A percentile compares a stretch with the other conserved stretches of the same genome.
phyloP scores from a whole-genome alignment of 2,888 invertebrate species.

The Cataglyphis rosenhaueri region DNA sequence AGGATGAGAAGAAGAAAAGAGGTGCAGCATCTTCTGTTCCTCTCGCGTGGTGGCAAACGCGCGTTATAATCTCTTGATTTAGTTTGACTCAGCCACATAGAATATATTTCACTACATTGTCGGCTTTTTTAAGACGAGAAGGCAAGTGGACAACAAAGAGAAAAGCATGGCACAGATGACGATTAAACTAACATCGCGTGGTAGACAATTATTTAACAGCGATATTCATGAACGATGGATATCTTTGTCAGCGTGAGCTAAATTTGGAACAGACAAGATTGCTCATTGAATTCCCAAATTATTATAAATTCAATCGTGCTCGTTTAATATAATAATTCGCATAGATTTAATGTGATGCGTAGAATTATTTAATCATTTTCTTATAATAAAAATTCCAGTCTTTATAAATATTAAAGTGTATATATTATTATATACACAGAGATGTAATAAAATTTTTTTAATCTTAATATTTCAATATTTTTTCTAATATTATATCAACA shows the following conservation, averaged over 20 bases:
- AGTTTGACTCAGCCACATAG: constrained; percentile 69
- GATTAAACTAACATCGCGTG: constrained; percentile 54
- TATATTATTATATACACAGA: too few relatives aligned
- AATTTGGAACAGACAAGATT: constrained; percentile 60
- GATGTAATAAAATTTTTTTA: neutral
- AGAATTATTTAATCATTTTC: neutral
- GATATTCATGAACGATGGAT: constrained; percentile 64
- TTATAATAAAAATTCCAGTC: neutral
- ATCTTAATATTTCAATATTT: neutral
- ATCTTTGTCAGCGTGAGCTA: constrained; percentile 68
- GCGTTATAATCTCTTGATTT: constrained; percentile 75
- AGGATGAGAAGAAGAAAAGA: constrained; percentile 19
- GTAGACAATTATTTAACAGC: constrained; percentile 57
- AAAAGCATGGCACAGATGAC: constrained; percentile 20
- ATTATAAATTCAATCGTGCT: neutral
- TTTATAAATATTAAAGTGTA: neutral
- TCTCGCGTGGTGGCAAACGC: constrained; percentile 50
- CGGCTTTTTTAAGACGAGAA: constrained; percentile 43
- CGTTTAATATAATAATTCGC: neutral
- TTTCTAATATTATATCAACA: neutral
- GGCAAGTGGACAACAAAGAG: constrained; percentile 25
- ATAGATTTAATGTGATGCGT: neutral
- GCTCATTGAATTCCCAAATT: constrained; percentile 20
- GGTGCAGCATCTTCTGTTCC: constrained; percentile 38
- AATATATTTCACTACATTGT: constrained; percentile 59